A percentile compares a stretch with the other conserved stretches of the same genome.
These are phyloP conservation scores for Anastrepha ludens DNA, from an alignment of 1,140 invertebrate genomes.

Conservation along the genomic window DNA sequence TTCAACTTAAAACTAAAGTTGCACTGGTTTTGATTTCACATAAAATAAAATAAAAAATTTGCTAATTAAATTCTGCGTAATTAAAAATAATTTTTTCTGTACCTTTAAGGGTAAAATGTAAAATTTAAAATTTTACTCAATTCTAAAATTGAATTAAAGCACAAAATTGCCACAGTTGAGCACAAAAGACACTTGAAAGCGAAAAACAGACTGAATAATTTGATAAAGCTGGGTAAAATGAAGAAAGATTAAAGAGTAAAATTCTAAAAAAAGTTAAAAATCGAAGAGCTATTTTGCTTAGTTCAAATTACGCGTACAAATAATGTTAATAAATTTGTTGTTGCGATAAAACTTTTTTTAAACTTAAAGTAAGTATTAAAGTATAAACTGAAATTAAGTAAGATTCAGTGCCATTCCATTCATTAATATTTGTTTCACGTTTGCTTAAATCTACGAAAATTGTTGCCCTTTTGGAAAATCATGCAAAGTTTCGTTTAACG, in stretches of 20 bases:
- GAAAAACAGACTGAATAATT: slow-evolving; percentile 66
- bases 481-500: slow-evolving; percentile 42
- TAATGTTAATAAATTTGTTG: slow-evolving; percentile 60
- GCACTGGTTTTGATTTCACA: slow-evolving; percentile 48
- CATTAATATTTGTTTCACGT: slow-evolving; percentile 12
- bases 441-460: slow-evolving; percentile 26
- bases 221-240: slow-evolving; percentile 55
- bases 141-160: slow-evolving; percentile 51
- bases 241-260: not conserved
- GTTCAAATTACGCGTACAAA: not conserved
- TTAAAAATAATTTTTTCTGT: slow-evolving; percentile 23
- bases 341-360: slow-evolving; percentile 46
- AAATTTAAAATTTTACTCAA: slow-evolving; percentile 36
- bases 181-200: slow-evolving; percentile 21
- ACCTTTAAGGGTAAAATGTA: slow-evolving; percentile 20
- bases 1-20: slow-evolving; percentile 45
- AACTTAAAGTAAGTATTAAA: slow-evolving; percentile 58
- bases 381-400: slow-evolving; percentile 68
- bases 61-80: slow-evolving; percentile 35
- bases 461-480: not conserved
- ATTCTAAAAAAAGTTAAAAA: not conserved
- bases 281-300: not conserved
- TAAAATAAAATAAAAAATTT: slow-evolving; percentile 54
- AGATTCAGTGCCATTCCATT: slow-evolving; percentile 70
- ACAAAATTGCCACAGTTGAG: slow-evolving; percentile 41